Evolutionary conservation across 2,888 invertebrate genomes (phyloP), one percentile per base, ranked within the genome.

Genomic region (Orthosia incerta): DNA sequence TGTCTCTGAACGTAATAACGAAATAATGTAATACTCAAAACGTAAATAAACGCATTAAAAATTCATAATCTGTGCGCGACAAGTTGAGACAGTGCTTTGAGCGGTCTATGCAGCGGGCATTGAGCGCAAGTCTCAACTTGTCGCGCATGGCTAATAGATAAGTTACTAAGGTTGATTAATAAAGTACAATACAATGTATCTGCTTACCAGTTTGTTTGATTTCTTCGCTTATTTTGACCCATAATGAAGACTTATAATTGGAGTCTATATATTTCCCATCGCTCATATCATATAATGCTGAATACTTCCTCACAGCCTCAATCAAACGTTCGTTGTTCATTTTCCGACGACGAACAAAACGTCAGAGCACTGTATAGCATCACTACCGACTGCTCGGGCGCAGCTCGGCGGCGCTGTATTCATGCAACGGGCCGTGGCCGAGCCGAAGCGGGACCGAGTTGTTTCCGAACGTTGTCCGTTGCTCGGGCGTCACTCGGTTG

Each of bases 221-320:
- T 71, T 75, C 75, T 75, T 71, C 74, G 70, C 74, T 74, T 70
- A 74, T 74, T 74, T 74, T 74, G 74, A 71, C 74, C 74, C 74
- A 74, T 74, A 74, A 74, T 74, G 74, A 74, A 70, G 74, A 75
- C 59, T 74, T 69, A 69, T 69, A 74, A 68, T 68, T 74, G 73
- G 66, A 59, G 57, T 91, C 51, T 81, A 90, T 51, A 63, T 51
- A 82, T 74, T 71, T 75, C 66, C 72, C 72, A 72, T 72, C 72
- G 72, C 67, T 74, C 74, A 74, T 74, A 68, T 74, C 74, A 69
- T 74, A 74, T 74, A 74, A 69, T 74, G 68, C 74, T 74, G 69
- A 69, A 74, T 74, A 74, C 68, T 64, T 74, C 64, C 74, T 74
- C 74, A 69, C 74, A 74, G 74, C 74, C 76, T 76, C 76, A 72